Conservation (phyloP, 2,888 invertebrate species). For the Priocnemis perturbator region DNA sequence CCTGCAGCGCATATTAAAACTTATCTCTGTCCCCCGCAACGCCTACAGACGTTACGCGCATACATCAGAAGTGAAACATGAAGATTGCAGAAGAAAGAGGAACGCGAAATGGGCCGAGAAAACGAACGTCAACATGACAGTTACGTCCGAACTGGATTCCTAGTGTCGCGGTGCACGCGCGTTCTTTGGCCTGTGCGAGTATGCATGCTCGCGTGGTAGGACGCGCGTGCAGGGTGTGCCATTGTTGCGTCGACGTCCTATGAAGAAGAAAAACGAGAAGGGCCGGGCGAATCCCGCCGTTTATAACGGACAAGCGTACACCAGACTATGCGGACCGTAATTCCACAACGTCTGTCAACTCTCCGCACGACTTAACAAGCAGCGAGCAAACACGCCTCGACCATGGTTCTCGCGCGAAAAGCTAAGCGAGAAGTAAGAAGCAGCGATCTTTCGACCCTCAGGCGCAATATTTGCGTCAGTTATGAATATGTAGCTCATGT, state of each 20-base stretch:
- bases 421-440: too few species aligned
- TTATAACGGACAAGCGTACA: constrained; percentile 32
- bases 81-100: background rate
- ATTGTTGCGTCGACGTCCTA: constrained; percentile 46
- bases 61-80: constrained; percentile 1
- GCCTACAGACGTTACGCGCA: too few species aligned
- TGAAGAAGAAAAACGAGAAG: constrained; percentile 37
- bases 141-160: constrained; percentile 25
- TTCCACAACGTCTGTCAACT: constrained; percentile 32
- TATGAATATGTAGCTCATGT: too few species aligned
- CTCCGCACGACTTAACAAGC: constrained; percentile 22
- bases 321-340: constrained; percentile 25
- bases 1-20: too few species aligned
- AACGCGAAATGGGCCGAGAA: background rate
- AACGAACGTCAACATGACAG: constrained; percentile 15
- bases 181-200: constrained; percentile 34
- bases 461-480: too few species aligned
- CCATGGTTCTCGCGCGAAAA: too few species aligned
- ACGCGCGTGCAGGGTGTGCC: constrained; percentile 10
- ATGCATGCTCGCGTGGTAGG: constrained; percentile 19
- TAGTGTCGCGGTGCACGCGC: constrained; percentile 15
- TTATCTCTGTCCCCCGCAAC: too few species aligned
- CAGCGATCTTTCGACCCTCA: too few species aligned
- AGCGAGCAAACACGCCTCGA: background rate
- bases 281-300: constrained; percentile 28